Evolutionary conservation across 2,113 vertebrate species (phyloP).

Genomic region (Catharus fuscescens): DNA sequence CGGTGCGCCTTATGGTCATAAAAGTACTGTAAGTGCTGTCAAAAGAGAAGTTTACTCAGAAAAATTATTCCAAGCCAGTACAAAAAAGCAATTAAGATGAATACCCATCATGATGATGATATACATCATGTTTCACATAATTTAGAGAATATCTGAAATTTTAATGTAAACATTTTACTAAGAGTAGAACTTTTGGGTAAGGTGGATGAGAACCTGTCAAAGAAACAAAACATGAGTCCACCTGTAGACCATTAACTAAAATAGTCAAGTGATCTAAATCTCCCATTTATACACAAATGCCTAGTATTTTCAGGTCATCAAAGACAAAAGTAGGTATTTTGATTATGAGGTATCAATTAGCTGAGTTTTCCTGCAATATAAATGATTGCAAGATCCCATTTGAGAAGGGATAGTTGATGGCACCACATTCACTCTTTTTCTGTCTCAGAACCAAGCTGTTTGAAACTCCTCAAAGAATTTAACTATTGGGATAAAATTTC

Average conservation of each 20-base stretch:
- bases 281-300: neutral
- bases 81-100: neutral
- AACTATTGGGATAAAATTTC: neutral
- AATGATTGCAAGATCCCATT: neutral
- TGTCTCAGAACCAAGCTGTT: neutral
- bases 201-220: neutral
- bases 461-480: neutral
- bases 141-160: neutral
- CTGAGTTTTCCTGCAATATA: neutral
- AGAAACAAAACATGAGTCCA: neutral
- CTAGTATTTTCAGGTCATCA: neutral
- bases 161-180: neutral
- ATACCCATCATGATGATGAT: fast-evolving
- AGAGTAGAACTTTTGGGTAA: neutral
- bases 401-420: neutral
- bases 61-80: neutral
- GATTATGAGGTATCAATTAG: neutral
- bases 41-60: neutral
- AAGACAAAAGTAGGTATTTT: neutral
- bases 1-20: too few relatives aligned
- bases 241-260: neutral
- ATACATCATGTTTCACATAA: neutral
- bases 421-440: neutral
- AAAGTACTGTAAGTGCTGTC: neutral
- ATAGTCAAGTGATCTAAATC: neutral